Evolutionary conservation across 2,113 vertebrate species (phyloP).

Genomic region (Todiramphus chloris): DNA sequence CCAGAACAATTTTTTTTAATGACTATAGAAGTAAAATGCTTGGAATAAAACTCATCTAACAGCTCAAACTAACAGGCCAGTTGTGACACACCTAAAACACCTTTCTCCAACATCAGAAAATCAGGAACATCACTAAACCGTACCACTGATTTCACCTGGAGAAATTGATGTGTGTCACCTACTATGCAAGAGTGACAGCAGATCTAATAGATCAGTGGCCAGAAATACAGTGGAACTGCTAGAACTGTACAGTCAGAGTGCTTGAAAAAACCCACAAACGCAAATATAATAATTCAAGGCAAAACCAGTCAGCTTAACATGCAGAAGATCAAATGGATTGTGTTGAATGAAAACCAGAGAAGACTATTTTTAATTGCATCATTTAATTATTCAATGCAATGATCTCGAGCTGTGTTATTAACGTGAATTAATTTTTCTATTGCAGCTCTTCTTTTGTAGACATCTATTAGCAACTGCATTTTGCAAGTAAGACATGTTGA

Average conservation of each 20-base stretch:
- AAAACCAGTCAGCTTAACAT: neutral
- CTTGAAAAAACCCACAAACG: neutral
- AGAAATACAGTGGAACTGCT: neutral
- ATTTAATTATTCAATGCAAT: neutral
- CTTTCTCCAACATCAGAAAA: neutral
- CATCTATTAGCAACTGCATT: neutral
- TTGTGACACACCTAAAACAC: neutral
- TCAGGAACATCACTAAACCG: neutral
- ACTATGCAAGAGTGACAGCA: neutral
- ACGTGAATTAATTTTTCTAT: neutral
- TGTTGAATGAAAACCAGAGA: neutral
- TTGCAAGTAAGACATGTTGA: neutral
- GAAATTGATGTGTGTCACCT: neutral
- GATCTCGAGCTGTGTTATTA: neutral
- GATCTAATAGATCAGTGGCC: neutral
- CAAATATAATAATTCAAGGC: neutral
- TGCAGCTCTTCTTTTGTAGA: neutral
- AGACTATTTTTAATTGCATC: neutral
- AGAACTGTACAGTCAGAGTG: neutral
- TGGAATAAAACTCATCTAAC: neutral
- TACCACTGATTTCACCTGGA: neutral
- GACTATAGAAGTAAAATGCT: neutral
- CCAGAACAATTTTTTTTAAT: conserved; percentile 14
- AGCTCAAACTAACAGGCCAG: neutral
- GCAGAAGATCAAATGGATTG: neutral